These are phyloP conservation scores for Cinclus cinclus DNA, from an alignment of 2,113 vertebrate species.

Conservation along the genomic window DNA sequence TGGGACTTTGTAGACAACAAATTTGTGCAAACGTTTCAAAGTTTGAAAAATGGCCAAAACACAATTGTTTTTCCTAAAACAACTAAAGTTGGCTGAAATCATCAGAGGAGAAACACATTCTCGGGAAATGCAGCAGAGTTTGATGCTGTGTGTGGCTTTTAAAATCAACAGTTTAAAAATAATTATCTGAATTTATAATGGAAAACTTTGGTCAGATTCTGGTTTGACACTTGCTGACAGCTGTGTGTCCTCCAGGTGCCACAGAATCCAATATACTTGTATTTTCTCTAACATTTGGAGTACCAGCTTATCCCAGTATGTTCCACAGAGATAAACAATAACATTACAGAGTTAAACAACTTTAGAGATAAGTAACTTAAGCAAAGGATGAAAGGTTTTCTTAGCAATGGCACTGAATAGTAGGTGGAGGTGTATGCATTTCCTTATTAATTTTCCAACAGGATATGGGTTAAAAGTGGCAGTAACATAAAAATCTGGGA, in stretches of 20 bases:
- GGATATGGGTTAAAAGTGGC: background rate
- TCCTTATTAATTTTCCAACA: background rate
- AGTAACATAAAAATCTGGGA: background rate
- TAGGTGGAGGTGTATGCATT: background rate
- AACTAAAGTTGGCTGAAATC: background rate
- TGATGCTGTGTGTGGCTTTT: background rate
- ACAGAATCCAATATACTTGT: slow-evolving; percentile 10
- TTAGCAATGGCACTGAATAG: slow-evolving; percentile 21
- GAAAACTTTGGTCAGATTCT: background rate
- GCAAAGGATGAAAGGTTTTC: background rate
- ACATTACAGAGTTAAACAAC: background rate
- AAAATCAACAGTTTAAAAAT: background rate
- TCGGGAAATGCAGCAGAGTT: background rate
- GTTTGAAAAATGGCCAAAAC: background rate
- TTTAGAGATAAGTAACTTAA: slow-evolving; percentile 13
- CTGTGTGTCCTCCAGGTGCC: background rate
- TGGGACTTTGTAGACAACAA: background rate
- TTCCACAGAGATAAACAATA: slow-evolving; percentile 47
- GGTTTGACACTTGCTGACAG: background rate
- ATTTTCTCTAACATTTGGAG: background rate
- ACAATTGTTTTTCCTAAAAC: background rate
- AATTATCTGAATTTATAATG: background rate
- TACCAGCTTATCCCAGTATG: slow-evolving; percentile 13
- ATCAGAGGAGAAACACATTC: background rate
- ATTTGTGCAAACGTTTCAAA: background rate